phyloP scores from a whole-genome alignment of 2,113 vertebrate genomes.

The Lanius ludovicianus region DNA sequence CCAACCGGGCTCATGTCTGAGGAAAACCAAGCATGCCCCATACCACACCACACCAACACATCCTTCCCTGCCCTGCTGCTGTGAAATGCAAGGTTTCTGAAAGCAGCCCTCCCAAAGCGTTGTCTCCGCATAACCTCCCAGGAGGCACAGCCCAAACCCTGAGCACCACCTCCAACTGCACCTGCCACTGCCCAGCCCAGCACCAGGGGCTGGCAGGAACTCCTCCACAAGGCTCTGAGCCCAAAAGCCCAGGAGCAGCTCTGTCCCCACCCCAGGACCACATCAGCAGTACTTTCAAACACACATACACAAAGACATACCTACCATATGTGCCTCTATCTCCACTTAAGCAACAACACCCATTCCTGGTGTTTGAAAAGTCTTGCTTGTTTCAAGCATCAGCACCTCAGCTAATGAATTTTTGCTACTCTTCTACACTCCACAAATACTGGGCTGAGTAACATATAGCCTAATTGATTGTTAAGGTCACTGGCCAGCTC shows the following conservation, averaged over 20 bases:
- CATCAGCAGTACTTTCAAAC: background rate
- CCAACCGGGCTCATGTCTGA: background rate
- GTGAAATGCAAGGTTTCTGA: background rate
- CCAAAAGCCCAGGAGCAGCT: background rate
- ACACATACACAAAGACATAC: accelerated
- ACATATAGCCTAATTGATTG: slow-evolving; percentile 29
- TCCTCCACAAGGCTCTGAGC: background rate
- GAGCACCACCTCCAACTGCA: background rate
- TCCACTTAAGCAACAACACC: background rate
- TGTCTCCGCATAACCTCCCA: background rate
- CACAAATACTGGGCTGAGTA: slow-evolving; percentile 21
- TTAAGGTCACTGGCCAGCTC: slow-evolving; percentile 35
- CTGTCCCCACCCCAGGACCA: background rate
- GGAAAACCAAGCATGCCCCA: background rate
- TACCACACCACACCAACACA: background rate
- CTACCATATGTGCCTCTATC: background rate
- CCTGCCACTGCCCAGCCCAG: background rate
- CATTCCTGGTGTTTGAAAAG: background rate
- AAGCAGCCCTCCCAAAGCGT: background rate
- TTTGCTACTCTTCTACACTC: background rate
- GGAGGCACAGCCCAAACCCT: background rate
- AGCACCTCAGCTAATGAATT: slow-evolving; percentile 43
- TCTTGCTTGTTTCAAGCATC: background rate
- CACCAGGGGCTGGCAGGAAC: background rate
- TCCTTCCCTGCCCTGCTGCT: background rate